Evolutionary conservation across 2,797 vertebrate genomes (phyloP).

Genomic region (Champsocephalus esox): DNA sequence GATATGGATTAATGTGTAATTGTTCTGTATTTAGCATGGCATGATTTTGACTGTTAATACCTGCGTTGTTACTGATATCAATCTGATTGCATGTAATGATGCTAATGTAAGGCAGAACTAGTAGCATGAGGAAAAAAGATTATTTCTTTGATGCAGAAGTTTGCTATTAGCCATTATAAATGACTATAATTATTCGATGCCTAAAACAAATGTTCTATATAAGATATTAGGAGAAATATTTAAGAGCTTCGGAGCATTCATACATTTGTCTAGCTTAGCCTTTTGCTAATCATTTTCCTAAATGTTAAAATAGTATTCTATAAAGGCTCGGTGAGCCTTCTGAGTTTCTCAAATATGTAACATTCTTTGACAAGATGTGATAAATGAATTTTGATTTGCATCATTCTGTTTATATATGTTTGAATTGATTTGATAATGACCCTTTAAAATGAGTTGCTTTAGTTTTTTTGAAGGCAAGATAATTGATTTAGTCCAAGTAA

Average conservation of each 20-base stretch:
- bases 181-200: not conserved
- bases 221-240: too few species aligned
- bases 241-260: not conserved
- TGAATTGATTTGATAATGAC: not conserved
- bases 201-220: not conserved
- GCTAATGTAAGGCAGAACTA: not conserved
- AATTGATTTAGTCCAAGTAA: not conserved
- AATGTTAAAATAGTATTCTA: too few species aligned
- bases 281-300: too few species aligned
- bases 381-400: not conserved
- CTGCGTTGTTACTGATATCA: not conserved
- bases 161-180: not conserved
- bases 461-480: not conserved
- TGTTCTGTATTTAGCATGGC: not conserved
- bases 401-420: not conserved
- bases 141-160: not conserved
- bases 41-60: not conserved
- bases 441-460: not conserved
- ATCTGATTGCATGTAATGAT: not conserved
- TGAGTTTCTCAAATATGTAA: not conserved
- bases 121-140: not conserved
- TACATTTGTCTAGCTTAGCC: not conserved
- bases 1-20: not conserved
- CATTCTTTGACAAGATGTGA: not conserved
- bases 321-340: not conserved